A percentile compares a stretch with the other conserved stretches of the same genome.
phyloP scores from a whole-genome alignment of 2,797 vertebrate genomes.

The Sarcoramphus papa region DNA sequence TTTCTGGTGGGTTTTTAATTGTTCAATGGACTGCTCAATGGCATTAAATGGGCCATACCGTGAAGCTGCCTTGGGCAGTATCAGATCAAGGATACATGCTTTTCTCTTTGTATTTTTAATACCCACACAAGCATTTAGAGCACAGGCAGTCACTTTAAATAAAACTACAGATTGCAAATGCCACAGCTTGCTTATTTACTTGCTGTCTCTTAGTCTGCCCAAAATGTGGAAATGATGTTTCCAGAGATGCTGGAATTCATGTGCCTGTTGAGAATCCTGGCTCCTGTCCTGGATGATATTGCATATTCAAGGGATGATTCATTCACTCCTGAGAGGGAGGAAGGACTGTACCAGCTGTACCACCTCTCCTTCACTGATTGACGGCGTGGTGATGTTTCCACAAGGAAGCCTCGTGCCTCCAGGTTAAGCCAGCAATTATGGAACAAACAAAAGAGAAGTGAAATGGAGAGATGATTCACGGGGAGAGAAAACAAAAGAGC shows the following conservation, averaged over 20 bases:
- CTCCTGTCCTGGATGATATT: slow-evolving; percentile 61
- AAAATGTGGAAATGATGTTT: slow-evolving; percentile 63
- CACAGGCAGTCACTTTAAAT: slow-evolving; percentile 51
- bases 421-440: slow-evolving; percentile 49
- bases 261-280: slow-evolving; percentile 57
- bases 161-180: slow-evolving; percentile 46
- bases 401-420: slow-evolving; percentile 46
- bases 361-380: slow-evolving; percentile 49
- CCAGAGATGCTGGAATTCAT: slow-evolving; percentile 55
- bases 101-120: slow-evolving; percentile 1
- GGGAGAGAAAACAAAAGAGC: slow-evolving; percentile 21
- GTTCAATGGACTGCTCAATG: slow-evolving; percentile 45
- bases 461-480: background rate
- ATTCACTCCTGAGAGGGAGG: slow-evolving; percentile 42
- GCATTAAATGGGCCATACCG: slow-evolving; percentile 43
- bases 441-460: slow-evolving; percentile 26
- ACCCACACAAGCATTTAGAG: background rate
- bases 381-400: slow-evolving; percentile 37
- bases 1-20: slow-evolving; percentile 46
- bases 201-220: slow-evolving; percentile 49
- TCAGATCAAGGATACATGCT: background rate
- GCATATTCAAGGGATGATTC: slow-evolving; percentile 65
- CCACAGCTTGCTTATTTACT: slow-evolving; percentile 61
- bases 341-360: slow-evolving; percentile 60
- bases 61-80: slow-evolving; percentile 51